A percentile compares a stretch with the other conserved stretches of the same genome.
These are phyloP conservation scores for honey bee (Apis mellifera) DNA, from an alignment of 1,140 invertebrate species.

Conservation along the genomic window Amel_HAv3.1 CM009944.2:8507501-8508000, in stretches of 20 bases:
- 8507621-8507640: conserved; percentile 73
- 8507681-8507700: background rate
- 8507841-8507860: too few species aligned
- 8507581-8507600: conserved; percentile 70
- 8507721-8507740: background rate
- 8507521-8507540: background rate
- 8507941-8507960: too few species aligned
- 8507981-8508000: too few species aligned
- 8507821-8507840: background rate
- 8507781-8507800: background rate
- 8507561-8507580: conserved; percentile 35
- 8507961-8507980: too few species aligned
- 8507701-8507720: background rate
- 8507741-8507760: background rate
- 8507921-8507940: too few species aligned
- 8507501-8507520: background rate
- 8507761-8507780: background rate
- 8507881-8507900: too few species aligned
- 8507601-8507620: conserved; percentile 73
- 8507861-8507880: too few species aligned
- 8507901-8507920: too few species aligned
- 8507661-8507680: conserved; percentile 23
- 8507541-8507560: conserved; percentile 24
- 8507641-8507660: conserved; percentile 56
- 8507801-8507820: background rate